A percentile compares a stretch with the other conserved stretches of the same genome.
Evolutionary conservation across 1,140 invertebrate genomes (phyloP).

Genomic region (Condylostylus longicornis): DNA sequence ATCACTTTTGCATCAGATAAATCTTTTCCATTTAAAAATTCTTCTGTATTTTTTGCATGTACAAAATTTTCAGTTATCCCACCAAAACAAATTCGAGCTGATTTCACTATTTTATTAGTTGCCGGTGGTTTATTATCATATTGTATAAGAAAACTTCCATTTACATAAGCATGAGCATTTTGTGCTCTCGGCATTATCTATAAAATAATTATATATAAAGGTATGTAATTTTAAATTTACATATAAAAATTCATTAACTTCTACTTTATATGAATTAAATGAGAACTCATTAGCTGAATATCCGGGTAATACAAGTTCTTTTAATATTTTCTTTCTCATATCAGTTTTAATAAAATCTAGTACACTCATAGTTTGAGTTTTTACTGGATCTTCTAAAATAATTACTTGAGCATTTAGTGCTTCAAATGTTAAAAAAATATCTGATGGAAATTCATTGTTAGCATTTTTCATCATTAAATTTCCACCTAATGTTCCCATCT

Average conservation of each 20-base stretch:
- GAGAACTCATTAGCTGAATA: constrained; percentile 19
- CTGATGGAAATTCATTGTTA: constrained; percentile 56
- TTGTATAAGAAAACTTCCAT: constrained; percentile 56
- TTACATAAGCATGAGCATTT: constrained; percentile 71
- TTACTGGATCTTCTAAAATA: constrained; percentile 5
- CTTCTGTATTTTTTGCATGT: constrained; percentile 52
- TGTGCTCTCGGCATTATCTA: constrained; percentile 53
- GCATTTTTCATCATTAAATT: constrained; percentile 63
- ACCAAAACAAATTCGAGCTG: constrained; percentile 40
- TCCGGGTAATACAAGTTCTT: constrained; percentile 16
- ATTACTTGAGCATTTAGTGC: constrained; percentile 40
- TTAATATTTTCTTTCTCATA: constrained; percentile 13
- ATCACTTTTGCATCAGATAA: constrained; percentile 35
- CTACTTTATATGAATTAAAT: constrained; percentile 39
- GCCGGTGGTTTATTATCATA: constrained; percentile 17
- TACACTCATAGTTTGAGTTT: constrained; percentile 16
- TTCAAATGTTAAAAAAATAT: constrained; percentile 57
- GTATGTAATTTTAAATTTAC: not conserved
- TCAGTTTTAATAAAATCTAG: constrained; percentile 15
- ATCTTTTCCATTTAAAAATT: constrained; percentile 41
- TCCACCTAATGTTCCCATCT: constrained; percentile 53
- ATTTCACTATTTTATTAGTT: constrained; percentile 14
- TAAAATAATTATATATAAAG: no score
- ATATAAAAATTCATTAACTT: not conserved
- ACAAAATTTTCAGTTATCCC: constrained; percentile 55